Conservation (phyloP, 2,113 vertebrate species). For the Ramphastos sulfuratus region DNA sequence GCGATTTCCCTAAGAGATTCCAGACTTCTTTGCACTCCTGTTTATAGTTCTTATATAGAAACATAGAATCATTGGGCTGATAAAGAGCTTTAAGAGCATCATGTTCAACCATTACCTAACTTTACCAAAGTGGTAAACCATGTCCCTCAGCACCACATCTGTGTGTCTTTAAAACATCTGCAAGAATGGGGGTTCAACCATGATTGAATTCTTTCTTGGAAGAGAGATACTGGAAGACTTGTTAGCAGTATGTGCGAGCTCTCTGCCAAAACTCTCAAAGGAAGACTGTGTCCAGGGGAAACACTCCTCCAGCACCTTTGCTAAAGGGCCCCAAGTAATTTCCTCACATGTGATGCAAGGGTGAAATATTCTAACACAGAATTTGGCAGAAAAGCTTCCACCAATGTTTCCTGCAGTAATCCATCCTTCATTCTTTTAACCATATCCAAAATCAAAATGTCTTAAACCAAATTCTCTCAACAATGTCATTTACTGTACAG, state of each 20-base stretch:
- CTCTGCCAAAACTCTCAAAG: background rate
- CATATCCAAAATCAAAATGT: background rate
- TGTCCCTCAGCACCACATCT: no score
- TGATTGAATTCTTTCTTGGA: background rate
- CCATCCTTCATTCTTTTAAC: background rate
- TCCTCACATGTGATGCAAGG: background rate
- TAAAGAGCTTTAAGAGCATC: no score
- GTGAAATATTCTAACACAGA: background rate
- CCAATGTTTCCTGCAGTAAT: background rate
- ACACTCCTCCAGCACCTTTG: background rate
- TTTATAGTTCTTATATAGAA: background rate
- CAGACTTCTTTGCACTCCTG: background rate
- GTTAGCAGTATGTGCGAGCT: background rate
- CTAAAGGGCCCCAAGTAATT: background rate
- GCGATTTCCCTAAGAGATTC: background rate
- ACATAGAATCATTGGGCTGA: no score
- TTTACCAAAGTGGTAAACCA: no score
- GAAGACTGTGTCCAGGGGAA: background rate
- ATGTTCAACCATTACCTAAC: no score
- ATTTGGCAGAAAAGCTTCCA: background rate
- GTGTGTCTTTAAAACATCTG: no score
- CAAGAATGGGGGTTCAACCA: no score
- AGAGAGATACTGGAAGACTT: background rate
- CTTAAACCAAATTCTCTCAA: background rate
- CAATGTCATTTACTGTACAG: conserved; percentile 13